Percentiles rank a stretch among this genome's conserved stretches.
These are phyloP conservation scores for Drosophila pachea DNA, from an alignment of 1,140 invertebrate species.

Conservation along the genomic window DNA sequence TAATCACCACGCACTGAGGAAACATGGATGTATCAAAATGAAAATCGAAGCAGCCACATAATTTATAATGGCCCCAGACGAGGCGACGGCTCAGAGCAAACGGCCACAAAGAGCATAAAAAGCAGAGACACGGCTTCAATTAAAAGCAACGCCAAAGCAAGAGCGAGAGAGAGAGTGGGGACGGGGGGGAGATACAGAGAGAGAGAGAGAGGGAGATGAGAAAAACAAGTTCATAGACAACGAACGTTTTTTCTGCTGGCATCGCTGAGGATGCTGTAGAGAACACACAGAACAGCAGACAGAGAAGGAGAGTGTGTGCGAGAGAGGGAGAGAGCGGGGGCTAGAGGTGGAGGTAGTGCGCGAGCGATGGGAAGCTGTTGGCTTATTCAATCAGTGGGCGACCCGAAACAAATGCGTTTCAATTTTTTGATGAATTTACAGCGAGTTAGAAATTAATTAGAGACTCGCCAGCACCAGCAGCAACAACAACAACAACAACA, in stretches of 20 bases:
- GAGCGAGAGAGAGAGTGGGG: constrained; percentile 33
- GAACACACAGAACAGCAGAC: constrained; percentile 29
- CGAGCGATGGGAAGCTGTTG: background rate
- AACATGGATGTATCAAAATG: constrained; percentile 62
- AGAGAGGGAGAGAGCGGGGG: background rate
- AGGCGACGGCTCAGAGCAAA: too few relatives aligned
- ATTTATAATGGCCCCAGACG: constrained; percentile 55
- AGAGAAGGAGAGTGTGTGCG: background rate
- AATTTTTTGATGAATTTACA: constrained; percentile 66
- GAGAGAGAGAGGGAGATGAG: constrained; percentile 34
- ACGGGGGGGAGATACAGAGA: too few relatives aligned
- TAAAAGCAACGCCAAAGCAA: constrained; percentile 46
- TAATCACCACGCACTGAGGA: constrained; percentile 65
- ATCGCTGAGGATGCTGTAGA: constrained; percentile 6
- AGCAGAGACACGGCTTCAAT: constrained; percentile 73
- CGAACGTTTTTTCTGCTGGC: constrained; percentile 41
- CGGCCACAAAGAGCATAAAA: constrained; percentile 42
- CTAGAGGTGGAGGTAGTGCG: background rate
- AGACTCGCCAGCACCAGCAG: constrained; percentile 28
- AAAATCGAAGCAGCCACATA: constrained; percentile 70
- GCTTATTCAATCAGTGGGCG: constrained; percentile 52
- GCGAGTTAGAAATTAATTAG: constrained; percentile 71
- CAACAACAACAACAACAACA: constrained; percentile 6
- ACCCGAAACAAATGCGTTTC: constrained; percentile 49
- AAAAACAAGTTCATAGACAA: constrained; percentile 76